Evolutionary conservation across 2,113 vertebrate genomes (phyloP).

Genomic region (Mohoua ochrocephala): DNA sequence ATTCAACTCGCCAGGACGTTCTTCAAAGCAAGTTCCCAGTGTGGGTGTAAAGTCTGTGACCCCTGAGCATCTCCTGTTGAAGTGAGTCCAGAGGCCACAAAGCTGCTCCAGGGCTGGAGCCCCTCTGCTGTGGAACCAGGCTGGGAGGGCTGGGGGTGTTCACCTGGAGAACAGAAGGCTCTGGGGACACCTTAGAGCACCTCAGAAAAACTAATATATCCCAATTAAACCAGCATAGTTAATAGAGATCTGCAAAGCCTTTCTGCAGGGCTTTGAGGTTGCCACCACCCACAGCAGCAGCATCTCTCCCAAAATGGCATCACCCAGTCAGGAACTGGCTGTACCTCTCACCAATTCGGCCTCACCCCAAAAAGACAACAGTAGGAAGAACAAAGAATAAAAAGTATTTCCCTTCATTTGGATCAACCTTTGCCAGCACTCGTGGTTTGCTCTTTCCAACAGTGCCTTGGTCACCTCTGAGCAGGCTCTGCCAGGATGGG

Average conservation of each 20-base stretch:
- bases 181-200: background rate
- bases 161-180: background rate
- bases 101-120: background rate
- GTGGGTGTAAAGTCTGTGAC: background rate
- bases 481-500: background rate
- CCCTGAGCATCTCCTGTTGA: background rate
- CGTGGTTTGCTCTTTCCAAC: background rate
- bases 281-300: background rate
- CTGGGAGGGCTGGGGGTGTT: background rate
- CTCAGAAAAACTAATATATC: background rate
- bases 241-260: background rate
- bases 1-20: background rate
- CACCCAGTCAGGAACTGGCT: accelerated
- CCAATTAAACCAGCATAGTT: background rate
- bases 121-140: background rate
- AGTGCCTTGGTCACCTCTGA: background rate
- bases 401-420: background rate
- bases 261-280: background rate
- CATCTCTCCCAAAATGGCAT: background rate
- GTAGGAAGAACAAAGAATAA: background rate
- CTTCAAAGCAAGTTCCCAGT: background rate
- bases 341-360: background rate
- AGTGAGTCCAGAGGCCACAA: background rate
- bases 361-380: background rate
- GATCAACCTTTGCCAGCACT: background rate